phyloP scores from a whole-genome alignment of 1,140 invertebrate genomes.

The Heliothis virescens region DNA sequence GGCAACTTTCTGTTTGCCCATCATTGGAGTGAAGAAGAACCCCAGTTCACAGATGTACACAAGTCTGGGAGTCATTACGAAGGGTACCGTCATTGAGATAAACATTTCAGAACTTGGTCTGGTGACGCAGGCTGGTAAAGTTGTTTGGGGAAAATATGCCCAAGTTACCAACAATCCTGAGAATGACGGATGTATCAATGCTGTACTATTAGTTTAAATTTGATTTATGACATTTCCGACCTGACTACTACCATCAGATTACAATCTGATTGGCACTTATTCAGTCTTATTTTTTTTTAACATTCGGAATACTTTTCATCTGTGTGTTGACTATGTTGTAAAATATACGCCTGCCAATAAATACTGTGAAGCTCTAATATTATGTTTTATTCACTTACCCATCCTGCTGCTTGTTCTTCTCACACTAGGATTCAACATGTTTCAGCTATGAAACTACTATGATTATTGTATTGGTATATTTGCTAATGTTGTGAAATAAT shows the following conservation, averaged over 20 bases:
- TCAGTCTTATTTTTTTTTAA: not conserved
- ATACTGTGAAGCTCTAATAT: constrained; percentile 53
- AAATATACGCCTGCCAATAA: constrained; percentile 59
- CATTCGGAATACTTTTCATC: not conserved
- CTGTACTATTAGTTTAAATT: constrained; percentile 96
- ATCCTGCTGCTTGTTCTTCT: not conserved
- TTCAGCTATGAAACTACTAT: not conserved
- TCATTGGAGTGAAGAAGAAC: constrained; percentile 99
- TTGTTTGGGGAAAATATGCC: constrained; percentile 99
- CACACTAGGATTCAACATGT: constrained; percentile 6
- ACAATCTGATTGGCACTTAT: constrained; percentile 1
- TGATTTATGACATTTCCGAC: constrained; percentile 36
- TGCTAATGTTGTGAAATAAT: not conserved
- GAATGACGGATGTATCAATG: constrained; percentile 99
- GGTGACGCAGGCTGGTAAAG: constrained; percentile 99
- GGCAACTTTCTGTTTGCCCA: constrained; percentile 99
- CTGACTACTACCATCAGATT: constrained; percentile 3
- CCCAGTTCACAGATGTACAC: constrained; percentile 99
- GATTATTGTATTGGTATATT: not conserved
- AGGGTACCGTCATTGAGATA: constrained; percentile 98
- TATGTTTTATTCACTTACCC: constrained; percentile 52
- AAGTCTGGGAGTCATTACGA: constrained; percentile 98
- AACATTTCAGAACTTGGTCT: constrained; percentile 99
- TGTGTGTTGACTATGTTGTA: constrained; percentile 7
- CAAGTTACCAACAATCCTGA: constrained; percentile 99